phyloP scores from a whole-genome alignment of 1,140 invertebrate genomes.

The Drosophila novamexicana region DNA sequence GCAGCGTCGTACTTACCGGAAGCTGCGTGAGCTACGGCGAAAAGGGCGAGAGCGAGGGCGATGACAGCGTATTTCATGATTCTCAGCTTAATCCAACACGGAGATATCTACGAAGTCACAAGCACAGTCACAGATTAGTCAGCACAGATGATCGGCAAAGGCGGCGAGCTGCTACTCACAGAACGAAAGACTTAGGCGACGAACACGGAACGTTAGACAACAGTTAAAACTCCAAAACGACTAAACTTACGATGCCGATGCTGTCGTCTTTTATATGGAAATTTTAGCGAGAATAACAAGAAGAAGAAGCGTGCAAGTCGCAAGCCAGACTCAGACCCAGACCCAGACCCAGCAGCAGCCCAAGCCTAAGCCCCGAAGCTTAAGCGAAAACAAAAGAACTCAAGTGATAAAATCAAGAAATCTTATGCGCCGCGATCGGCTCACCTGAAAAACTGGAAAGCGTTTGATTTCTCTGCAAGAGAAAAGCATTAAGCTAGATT shows the following conservation, averaged over 20 bases:
- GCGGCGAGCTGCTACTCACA: slow-evolving; percentile 23
- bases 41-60: slow-evolving; percentile 54
- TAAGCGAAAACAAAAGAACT: slow-evolving; percentile 39
- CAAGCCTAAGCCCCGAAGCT: background rate
- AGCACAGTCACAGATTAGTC: slow-evolving; percentile 21
- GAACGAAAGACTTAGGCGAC: slow-evolving; percentile 62
- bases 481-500: background rate
- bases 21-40: slow-evolving; percentile 45
- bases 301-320: slow-evolving; percentile 41
- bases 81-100: slow-evolving; percentile 5
- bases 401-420: slow-evolving; percentile 16
- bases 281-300: slow-evolving; percentile 60
- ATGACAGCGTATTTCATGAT: slow-evolving; percentile 67
- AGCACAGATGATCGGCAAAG: background rate
- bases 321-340: slow-evolving; percentile 9
- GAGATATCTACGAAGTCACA: slow-evolving; percentile 31
- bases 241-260: slow-evolving; percentile 57
- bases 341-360: no score
- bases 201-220: slow-evolving; percentile 43
- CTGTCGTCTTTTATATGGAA: slow-evolving; percentile 71
- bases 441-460: background rate
- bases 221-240: slow-evolving; percentile 62
- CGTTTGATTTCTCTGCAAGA: background rate
- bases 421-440: background rate
- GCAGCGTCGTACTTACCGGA: slow-evolving; percentile 60